Conservation (phyloP, 23 tunicate species). For the Styela clava region DNA sequence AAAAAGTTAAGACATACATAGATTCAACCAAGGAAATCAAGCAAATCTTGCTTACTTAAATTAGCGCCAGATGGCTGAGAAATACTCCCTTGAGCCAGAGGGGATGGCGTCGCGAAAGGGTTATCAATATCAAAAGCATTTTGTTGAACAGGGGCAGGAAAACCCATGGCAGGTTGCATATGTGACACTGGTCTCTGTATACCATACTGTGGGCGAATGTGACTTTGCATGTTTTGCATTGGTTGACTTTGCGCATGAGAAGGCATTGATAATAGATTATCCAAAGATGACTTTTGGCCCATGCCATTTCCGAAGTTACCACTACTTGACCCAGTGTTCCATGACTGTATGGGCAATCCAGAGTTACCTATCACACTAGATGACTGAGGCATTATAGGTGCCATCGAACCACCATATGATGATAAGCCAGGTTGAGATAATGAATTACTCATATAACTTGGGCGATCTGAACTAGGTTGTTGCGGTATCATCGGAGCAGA, state of each 20-base stretch:
- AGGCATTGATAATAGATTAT: conserved; percentile 45
- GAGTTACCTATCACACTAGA: not conserved
- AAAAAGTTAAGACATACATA: no score
- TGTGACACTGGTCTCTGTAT: conserved; percentile 21
- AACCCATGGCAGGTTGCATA: not conserved
- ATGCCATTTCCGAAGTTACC: not conserved
- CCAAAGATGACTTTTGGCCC: conserved; percentile 30
- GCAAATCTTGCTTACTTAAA: conserved; percentile 54
- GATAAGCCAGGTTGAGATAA: not conserved
- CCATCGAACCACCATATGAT: not conserved
- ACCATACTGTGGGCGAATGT: not conserved
- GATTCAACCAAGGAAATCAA: conserved; percentile 58
- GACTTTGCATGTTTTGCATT: conserved; percentile 38
- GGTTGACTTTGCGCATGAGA: conserved; percentile 31
- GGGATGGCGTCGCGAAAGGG: conserved; percentile 6
- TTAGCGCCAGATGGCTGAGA: not conserved
- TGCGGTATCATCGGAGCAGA: not conserved
- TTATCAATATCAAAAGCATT: conserved; percentile 9
- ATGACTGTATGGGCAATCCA: not conserved
- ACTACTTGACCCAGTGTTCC: conserved; percentile 7
- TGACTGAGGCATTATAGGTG: conserved; percentile 3
- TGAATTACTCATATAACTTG: conserved; percentile 2
- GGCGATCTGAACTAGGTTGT: conserved; percentile 1
- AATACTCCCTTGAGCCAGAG: not conserved
- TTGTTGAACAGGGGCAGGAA: not conserved